Base-by-base conservation (phyloP, 2,113 vertebrate genomes). In the Neotoma lepida region DNA sequence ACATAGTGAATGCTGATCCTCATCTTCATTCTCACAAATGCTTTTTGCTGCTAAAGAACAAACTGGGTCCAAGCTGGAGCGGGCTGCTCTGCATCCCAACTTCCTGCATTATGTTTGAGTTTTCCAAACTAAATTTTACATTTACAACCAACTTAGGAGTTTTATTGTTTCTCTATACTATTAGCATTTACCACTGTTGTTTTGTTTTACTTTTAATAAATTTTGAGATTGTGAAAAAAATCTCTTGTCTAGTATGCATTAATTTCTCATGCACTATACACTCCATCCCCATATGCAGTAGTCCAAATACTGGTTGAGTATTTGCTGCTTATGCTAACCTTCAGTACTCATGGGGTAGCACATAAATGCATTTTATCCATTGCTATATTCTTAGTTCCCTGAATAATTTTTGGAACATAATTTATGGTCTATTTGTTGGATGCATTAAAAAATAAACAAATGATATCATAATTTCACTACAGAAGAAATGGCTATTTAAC, bases 401-500 rank as follows among this genome's bases (percentile, higher is more conserved):
- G 49, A 18, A 41, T 86, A 70, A 35, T 90, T 90, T 91, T 68
- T 56, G 88, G 39, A 96, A 26, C 39, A 86, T 77, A 89, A 46
- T 20, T 81, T 95, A 89, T 64, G 20, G 89, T 86, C 80, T 96
- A 90, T 90, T 94, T 89, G 70, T 88, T 96, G 66, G 61, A 71
- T 64, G 54, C 87, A 94, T 95, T 58, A 49, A 93, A 95, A 95
- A 91, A 82, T 78, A 93, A 95, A 93, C 85, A 91, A 95, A 92
- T 95, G 51, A 81, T 86, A 84, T 35, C 88, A 93, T 86, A 91
- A 96, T 96, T 96, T 97, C 81, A 91, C 54, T 85, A 66, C 14
- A 96, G 70, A 94, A 96, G 41, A 94, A 94, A 94, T 96, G 80
- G 41, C 66, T 85, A 95, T 96, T 94, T 95, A 97, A 96, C 74